Conservation (phyloP, 2,888 invertebrate genomes). For the Spodoptera littoralis region DNA sequence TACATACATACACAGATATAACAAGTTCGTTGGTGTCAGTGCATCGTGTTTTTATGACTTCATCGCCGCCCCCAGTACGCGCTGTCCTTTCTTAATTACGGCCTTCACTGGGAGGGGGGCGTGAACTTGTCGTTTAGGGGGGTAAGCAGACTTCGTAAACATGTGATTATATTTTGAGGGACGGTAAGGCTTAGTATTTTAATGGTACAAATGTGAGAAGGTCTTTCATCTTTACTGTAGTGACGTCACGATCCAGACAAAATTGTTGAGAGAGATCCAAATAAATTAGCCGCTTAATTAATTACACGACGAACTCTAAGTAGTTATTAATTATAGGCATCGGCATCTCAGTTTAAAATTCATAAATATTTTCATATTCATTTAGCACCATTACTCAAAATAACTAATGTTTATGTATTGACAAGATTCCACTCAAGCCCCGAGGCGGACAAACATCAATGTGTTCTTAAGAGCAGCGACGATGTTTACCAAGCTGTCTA, state of each 20-base stretch:
- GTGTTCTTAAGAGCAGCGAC: slow-evolving; percentile 24
- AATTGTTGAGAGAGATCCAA: too few species aligned
- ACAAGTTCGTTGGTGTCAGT: slow-evolving; percentile 31
- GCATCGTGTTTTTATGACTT: slow-evolving; percentile 52
- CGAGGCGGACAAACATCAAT: slow-evolving; percentile 26
- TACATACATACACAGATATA: slow-evolving; percentile 1
- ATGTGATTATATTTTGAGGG: slow-evolving; percentile 34
- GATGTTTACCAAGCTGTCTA: slow-evolving; percentile 40
- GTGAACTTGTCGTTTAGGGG: slow-evolving; percentile 6
- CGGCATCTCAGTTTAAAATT: neutral
- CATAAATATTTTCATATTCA: neutral
- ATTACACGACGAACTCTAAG: too few species aligned
- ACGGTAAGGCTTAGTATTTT: neutral
- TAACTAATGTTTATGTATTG: slow-evolving; percentile 1
- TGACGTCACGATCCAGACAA: too few species aligned
- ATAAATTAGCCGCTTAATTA: too few species aligned
- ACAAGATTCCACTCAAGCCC: slow-evolving; percentile 25
- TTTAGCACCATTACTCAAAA: neutral
- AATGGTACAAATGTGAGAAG: too few species aligned
- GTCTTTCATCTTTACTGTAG: too few species aligned
- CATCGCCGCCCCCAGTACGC: slow-evolving; percentile 31
- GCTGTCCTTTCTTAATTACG: slow-evolving; percentile 51
- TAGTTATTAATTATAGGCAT: too few species aligned
- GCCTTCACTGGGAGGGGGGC: too few species aligned
- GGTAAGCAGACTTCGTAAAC: slow-evolving; percentile 39